A percentile compares a stretch with the other conserved stretches of the same genome.
These are phyloP conservation scores for Drosophila infuscata DNA, from an alignment of 2,888 invertebrate genomes.

Conservation along the genomic window DNA sequence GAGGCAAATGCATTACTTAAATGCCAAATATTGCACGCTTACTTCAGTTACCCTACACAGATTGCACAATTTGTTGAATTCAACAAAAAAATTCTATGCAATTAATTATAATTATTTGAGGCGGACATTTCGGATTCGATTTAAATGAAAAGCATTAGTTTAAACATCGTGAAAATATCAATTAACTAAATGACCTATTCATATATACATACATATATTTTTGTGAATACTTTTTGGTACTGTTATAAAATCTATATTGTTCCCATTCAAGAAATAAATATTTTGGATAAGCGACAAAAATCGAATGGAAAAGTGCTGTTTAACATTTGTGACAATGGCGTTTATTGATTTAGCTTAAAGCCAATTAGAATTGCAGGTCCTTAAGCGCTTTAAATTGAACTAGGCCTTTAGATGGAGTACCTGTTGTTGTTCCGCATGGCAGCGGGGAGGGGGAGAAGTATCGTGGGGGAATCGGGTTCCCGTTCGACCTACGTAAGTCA, in stretches of 20 bases:
- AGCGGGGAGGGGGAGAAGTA: not conserved
- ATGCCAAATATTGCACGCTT: not conserved
- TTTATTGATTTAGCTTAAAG: conserved; percentile 31
- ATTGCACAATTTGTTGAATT: not conserved
- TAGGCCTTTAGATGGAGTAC: conserved; percentile 67
- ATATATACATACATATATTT: too few relatives aligned
- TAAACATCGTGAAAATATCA: not conserved
- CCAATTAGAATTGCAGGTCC: conserved; percentile 5
- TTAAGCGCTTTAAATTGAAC: conserved; percentile 67
- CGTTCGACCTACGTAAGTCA: conserved; percentile 76
- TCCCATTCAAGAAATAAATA: not conserved
- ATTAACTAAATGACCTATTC: not conserved
- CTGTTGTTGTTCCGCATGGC: conserved; percentile 41
- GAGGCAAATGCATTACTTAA: not conserved
- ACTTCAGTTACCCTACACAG: not conserved
- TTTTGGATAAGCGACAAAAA: not conserved
- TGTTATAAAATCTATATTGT: not conserved
- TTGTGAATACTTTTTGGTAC: not conserved
- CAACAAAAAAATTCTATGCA: not conserved
- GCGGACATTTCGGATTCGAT: not conserved
- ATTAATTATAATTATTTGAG: not conserved
- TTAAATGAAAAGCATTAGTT: not conserved
- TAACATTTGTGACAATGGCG: not conserved
- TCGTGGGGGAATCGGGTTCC: conserved; percentile 12
- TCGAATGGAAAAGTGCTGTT: not conserved